Evolutionary conservation across 2,113 vertebrate species (phyloP).

Genomic region (Balaenoptera acutorostrata): DNA sequence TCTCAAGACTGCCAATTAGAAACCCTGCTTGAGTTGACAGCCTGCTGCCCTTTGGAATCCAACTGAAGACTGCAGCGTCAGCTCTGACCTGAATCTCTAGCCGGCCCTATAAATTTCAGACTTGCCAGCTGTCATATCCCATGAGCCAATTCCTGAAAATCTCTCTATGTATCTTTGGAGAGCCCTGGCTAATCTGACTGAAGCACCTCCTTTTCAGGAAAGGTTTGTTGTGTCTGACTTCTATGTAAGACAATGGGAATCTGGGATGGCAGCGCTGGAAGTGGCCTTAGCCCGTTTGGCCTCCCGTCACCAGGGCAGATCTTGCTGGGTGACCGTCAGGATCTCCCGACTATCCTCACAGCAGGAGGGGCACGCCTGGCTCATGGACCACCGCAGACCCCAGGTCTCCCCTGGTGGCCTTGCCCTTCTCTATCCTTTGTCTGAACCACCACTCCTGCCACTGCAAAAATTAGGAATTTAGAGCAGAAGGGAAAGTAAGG

Average conservation of each 20-base stretch:
- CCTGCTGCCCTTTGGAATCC: neutral
- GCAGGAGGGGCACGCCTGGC: accelerated
- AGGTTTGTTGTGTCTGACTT: neutral
- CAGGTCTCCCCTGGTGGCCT: accelerated
- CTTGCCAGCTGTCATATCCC: neutral
- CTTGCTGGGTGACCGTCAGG: neutral
- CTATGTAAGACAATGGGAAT: neutral
- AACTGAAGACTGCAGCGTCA: neutral
- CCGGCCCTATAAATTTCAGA: neutral
- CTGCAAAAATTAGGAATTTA: neutral
- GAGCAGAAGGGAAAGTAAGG: neutral
- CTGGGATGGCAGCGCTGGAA: neutral
- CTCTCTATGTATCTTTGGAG: neutral
- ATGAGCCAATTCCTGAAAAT: neutral
- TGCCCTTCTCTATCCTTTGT: neutral
- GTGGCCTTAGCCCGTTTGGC: neutral
- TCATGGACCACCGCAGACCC: neutral
- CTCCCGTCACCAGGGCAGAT: neutral
- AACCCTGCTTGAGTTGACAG: neutral
- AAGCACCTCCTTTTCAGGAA: neutral
- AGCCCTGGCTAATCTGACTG: neutral
- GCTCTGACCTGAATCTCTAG: neutral
- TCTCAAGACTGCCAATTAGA: neutral
- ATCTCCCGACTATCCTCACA: neutral
- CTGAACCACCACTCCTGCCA: neutral